Evolutionary conservation across 2,113 vertebrate genomes (phyloP).

Genomic region (Colistium nudipinnis): DNA sequence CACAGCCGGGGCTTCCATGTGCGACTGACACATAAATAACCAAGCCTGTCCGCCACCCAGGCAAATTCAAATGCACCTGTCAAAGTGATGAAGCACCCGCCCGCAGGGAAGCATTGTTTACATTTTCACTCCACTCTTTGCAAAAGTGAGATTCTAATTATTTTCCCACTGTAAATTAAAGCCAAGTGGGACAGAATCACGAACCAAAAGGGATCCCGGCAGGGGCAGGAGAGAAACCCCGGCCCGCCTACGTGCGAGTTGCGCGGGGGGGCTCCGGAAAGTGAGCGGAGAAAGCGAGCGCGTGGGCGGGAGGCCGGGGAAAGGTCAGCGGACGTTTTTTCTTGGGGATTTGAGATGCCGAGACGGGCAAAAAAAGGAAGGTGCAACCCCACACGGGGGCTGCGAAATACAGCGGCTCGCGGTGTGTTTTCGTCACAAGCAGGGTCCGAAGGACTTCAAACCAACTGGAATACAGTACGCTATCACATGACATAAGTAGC

Average conservation of each 20-base stretch:
- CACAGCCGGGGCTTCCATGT: slow-evolving; percentile 92
- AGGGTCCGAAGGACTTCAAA: slow-evolving; percentile 67
- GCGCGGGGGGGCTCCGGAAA: slow-evolving; percentile 11
- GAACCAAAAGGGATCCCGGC: slow-evolving; percentile 78
- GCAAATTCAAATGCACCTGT: slow-evolving; percentile 99
- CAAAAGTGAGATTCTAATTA: slow-evolving; percentile 99
- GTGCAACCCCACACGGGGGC: slow-evolving; percentile 22
- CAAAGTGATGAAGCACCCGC: slow-evolving; percentile 99
- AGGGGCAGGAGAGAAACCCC: slow-evolving; percentile 46
- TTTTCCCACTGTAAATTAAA: slow-evolving; percentile 99
- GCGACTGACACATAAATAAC: slow-evolving; percentile 99
- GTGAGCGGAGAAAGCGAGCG: slow-evolving; percentile 2
- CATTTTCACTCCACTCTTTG: slow-evolving; percentile 99
- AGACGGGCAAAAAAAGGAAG: slow-evolving; percentile 1
- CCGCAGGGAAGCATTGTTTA: slow-evolving; percentile 99
- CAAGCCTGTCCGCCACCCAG: slow-evolving; percentile 97
- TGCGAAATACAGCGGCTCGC: slow-evolving; percentile 39
- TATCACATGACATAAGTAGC: slow-evolving; percentile 79
- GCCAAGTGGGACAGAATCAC: slow-evolving; percentile 91
- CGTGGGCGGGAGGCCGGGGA: slow-evolving; percentile 35
- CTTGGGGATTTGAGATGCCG: slow-evolving; percentile 26
- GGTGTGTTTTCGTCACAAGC: slow-evolving; percentile 60
- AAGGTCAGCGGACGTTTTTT: slow-evolving; percentile 69
- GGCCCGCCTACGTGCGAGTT: slow-evolving; percentile 38
- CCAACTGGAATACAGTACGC: slow-evolving; percentile 73